Evolutionary conservation across 2,888 invertebrate species (phyloP).

Genomic region (Tipula helvola): DNA sequence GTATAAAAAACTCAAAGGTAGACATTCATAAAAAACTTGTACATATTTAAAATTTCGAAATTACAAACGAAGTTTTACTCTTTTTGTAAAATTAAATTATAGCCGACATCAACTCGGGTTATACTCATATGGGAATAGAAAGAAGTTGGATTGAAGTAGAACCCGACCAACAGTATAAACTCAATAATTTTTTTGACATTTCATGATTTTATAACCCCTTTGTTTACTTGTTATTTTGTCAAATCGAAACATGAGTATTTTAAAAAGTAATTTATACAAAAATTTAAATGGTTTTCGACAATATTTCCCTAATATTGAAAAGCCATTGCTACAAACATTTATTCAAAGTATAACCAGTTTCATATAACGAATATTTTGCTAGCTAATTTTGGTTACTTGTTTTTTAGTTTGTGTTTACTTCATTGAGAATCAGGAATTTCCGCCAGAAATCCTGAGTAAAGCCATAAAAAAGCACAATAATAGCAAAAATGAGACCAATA

Average conservation of each 20-base stretch:
- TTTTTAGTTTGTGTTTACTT: constrained; percentile 31
- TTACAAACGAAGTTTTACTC: no score
- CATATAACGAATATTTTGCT: background rate
- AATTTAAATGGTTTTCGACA: constrained; percentile 13
- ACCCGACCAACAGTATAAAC: no score
- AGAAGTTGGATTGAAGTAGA: no score
- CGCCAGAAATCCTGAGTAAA: constrained; percentile 32
- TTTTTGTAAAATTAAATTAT: no score
- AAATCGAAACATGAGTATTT: background rate
- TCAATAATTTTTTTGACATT: no score
- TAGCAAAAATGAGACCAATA: constrained; percentile 30
- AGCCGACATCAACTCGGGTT: no score
- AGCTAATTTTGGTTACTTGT: background rate
- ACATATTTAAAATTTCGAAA: no score
- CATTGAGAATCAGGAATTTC: constrained; percentile 33
- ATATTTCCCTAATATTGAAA: constrained; percentile 30
- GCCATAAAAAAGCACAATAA: constrained; percentile 33
- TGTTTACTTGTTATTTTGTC: background rate
- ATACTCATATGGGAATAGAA: no score
- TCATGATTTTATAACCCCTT: no score
- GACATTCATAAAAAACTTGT: no score
- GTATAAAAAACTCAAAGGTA: no score
- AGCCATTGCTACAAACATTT: constrained; percentile 32
- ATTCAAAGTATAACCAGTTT: constrained; percentile 24
- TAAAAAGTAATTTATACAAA: background rate